Evolutionary conservation across 2,888 invertebrate genomes (phyloP).

Genomic region (Meliscaeva auricollis): DNA sequence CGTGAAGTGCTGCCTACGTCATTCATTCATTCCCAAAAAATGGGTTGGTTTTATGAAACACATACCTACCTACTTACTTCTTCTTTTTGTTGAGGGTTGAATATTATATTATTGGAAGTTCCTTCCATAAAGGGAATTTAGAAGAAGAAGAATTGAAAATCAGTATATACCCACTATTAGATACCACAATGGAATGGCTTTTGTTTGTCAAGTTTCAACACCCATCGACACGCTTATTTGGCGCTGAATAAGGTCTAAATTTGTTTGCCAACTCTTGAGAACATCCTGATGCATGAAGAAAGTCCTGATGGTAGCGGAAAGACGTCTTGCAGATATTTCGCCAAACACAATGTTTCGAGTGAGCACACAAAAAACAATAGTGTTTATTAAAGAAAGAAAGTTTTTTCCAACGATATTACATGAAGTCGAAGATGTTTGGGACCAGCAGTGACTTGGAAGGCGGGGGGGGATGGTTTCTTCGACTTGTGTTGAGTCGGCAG

Average conservation of each 20-base stretch:
- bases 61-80: conserved; percentile 1
- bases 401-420: too few species aligned
- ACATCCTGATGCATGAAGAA: conserved; percentile 17
- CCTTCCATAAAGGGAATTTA: conserved; percentile 17
- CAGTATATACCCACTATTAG: conserved; percentile 31
- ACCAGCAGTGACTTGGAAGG: too few species aligned
- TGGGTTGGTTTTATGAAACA: conserved; percentile 50
- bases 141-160: conserved; percentile 19
- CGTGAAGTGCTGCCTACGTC: conserved; percentile 57
- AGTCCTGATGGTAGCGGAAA: background rate
- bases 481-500: too few species aligned
- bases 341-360: conserved; percentile 3
- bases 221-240: conserved; percentile 43
- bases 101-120: conserved; percentile 15
- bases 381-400: background rate
- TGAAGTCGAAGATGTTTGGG: too few species aligned
- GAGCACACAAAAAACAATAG: conserved; percentile 15
- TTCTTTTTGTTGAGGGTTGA: conserved; percentile 34
- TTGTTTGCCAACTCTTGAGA: conserved; percentile 54
- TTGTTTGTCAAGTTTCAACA: conserved; percentile 60
- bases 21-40: conserved; percentile 29
- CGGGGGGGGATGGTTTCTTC: too few species aligned
- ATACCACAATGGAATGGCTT: conserved; percentile 48
- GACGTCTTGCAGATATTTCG: background rate
- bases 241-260: conserved; percentile 47